Evolutionary conservation across 2,888 invertebrate genomes (phyloP).

Genomic region (Archaeoteleia sp.): DNA sequence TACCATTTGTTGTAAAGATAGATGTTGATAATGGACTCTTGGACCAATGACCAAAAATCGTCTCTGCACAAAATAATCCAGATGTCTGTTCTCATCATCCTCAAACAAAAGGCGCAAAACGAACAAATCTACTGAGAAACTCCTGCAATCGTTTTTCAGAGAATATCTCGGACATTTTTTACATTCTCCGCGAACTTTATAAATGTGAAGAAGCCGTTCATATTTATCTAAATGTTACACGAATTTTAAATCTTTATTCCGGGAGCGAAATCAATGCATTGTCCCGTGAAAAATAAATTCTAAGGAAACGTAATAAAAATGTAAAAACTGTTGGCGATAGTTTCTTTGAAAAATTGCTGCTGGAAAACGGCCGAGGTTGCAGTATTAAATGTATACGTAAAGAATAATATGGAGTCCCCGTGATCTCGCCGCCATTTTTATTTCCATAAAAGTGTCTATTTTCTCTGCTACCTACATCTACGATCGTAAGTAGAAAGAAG

Average conservation of each 20-base stretch:
- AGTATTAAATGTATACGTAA: slow-evolving; percentile 49
- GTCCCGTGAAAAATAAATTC: not conserved
- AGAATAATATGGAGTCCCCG: slow-evolving; percentile 47
- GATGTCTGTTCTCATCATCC: not conserved
- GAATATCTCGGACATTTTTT: not conserved
- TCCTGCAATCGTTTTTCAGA: slow-evolving; percentile 11
- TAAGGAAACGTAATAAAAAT: not conserved
- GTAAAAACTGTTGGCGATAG: not conserved
- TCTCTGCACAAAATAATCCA: slow-evolving; percentile 1
- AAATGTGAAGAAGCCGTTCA: not conserved
- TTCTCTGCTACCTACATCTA: slow-evolving; percentile 62
- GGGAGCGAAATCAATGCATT: not conserved
- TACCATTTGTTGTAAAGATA: too few relatives aligned
- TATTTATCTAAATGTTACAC: too few relatives aligned
- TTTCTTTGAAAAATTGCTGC: slow-evolving; percentile 4
- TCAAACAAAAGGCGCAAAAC: slow-evolving; percentile 24
- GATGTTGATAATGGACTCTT: too few relatives aligned
- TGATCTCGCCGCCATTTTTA: slow-evolving; percentile 59
- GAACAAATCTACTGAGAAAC: slow-evolving; percentile 16
- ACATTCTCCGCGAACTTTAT: not conserved
- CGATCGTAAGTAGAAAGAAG: slow-evolving; percentile 47
- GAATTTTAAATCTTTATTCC: not conserved
- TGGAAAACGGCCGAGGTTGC: slow-evolving; percentile 38
- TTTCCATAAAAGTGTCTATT: slow-evolving; percentile 63
- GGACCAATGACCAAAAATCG: too few relatives aligned